phyloP scores from a whole-genome alignment of 2,113 vertebrate genomes.

The Hoplias malabaricus region DNA sequence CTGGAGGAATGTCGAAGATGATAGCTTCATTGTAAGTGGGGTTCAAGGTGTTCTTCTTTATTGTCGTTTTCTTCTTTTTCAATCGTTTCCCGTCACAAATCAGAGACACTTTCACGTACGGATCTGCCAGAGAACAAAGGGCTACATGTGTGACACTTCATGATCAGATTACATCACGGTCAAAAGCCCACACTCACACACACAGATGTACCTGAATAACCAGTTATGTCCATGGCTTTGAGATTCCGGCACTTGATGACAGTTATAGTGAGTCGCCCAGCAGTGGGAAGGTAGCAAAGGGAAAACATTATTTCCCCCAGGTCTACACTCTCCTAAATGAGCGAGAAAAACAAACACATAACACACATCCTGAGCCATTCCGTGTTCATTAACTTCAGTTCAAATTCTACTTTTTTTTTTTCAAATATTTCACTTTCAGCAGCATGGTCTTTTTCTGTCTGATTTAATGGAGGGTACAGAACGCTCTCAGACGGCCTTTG shows the following conservation, averaged over 20 bases:
- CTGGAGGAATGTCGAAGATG: constrained; percentile 88
- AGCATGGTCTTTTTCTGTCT: not conserved
- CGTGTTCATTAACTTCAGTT: not conserved
- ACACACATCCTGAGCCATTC: not conserved
- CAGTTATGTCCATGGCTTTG: constrained; percentile 91
- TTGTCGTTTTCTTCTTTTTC: constrained; percentile 89
- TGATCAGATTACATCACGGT: constrained; percentile 1
- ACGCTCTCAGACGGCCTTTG: too few species aligned
- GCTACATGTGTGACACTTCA: not conserved
- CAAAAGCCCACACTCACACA: not conserved
- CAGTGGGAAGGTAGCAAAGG: constrained; percentile 88
- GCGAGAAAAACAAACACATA: not conserved
- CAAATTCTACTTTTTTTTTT: not conserved
- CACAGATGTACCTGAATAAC: constrained; percentile 73
- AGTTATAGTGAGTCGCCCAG: constrained; percentile 86
- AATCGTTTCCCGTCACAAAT: constrained; percentile 86
- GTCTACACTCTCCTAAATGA: constrained; percentile 82
- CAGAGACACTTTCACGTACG: constrained; percentile 89
- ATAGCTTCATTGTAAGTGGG: constrained; percentile 90
- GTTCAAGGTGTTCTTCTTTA: constrained; percentile 87
- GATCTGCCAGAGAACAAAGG: constrained; percentile 72
- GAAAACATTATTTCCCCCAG: constrained; percentile 90
- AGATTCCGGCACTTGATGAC: constrained; percentile 88
- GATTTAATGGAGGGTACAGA: not conserved
- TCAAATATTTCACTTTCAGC: not conserved